Evolutionary conservation across 2,113 vertebrate genomes (phyloP).

Genomic region (Cyprinodon tularosa): DNA sequence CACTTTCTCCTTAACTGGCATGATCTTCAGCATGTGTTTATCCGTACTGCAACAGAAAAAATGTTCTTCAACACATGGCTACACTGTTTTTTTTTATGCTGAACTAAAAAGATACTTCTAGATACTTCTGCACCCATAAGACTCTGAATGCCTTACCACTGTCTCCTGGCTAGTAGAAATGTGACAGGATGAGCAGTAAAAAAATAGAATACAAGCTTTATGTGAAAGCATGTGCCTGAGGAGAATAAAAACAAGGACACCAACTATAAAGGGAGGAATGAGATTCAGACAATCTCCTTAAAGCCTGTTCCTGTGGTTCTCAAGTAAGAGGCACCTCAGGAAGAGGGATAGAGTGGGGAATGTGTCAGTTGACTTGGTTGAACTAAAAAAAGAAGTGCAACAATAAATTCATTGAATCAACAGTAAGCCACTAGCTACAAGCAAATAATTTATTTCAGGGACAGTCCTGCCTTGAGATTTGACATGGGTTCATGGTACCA

Average conservation of each 20-base stretch:
- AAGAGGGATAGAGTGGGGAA: slow-evolving; percentile 20
- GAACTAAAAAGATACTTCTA: slow-evolving; percentile 56
- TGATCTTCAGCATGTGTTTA: slow-evolving; percentile 50
- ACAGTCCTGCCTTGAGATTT: background rate
- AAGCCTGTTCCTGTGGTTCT: slow-evolving; percentile 70
- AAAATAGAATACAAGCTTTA: slow-evolving; percentile 62
- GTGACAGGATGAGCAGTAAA: slow-evolving; percentile 60
- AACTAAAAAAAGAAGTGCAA: slow-evolving; percentile 33
- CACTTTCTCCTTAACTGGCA: background rate
- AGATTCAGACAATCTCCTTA: slow-evolving; percentile 52
- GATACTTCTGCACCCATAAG: slow-evolving; percentile 52
- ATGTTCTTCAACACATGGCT: slow-evolving; percentile 30
- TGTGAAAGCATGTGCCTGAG: slow-evolving; percentile 51
- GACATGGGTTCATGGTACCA: background rate
- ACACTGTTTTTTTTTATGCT: slow-evolving; percentile 27
- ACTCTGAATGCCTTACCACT: slow-evolving; percentile 49
- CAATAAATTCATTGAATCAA: slow-evolving; percentile 46
- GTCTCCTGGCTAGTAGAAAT: slow-evolving; percentile 62
- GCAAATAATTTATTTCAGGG: background rate
- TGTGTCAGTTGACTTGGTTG: slow-evolving; percentile 63
- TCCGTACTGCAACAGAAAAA: slow-evolving; percentile 19
- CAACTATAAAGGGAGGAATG: slow-evolving; percentile 42
- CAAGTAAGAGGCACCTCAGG: slow-evolving; percentile 55
- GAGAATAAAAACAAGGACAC: slow-evolving; percentile 51
- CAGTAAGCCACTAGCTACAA: slow-evolving; percentile 9